phyloP scores from a whole-genome alignment of 2,888 invertebrate species.

The Podotricha telesiphe region DNA sequence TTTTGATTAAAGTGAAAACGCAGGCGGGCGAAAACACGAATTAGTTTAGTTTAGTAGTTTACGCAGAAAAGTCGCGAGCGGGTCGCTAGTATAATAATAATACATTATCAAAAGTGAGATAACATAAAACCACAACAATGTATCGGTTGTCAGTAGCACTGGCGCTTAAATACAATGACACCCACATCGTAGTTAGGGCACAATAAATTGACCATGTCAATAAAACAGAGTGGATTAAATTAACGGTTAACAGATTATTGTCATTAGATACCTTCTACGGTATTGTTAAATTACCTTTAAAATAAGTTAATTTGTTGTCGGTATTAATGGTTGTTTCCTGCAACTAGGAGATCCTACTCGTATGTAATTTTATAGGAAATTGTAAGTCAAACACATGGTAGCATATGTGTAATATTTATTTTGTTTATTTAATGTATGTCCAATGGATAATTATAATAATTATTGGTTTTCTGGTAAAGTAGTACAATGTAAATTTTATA shows the following conservation, averaged over 20 bases:
- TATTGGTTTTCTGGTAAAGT: too few relatives aligned
- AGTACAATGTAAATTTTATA: too few relatives aligned
- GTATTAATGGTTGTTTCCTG: neutral
- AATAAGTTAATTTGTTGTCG: slow-evolving; percentile 15
- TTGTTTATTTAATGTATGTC: too few relatives aligned
- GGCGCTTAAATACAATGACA: slow-evolving; percentile 17
- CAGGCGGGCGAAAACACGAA: too few relatives aligned
- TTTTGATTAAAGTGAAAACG: too few relatives aligned
- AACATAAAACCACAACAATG: slow-evolving; percentile 12
- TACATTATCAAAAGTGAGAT: neutral
- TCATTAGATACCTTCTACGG: slow-evolving; percentile 18
- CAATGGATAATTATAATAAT: too few relatives aligned
- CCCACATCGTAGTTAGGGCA: slow-evolving; percentile 27
- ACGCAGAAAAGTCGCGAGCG: too few relatives aligned
- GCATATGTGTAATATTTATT: too few relatives aligned
- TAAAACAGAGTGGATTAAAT: slow-evolving; percentile 36
- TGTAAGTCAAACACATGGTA: too few relatives aligned
- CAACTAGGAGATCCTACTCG: neutral
- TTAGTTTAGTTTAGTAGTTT: too few relatives aligned
- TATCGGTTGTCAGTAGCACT: neutral
- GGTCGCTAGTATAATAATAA: too few relatives aligned
- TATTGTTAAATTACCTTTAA: slow-evolving; percentile 20
- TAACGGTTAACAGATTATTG: slow-evolving; percentile 22
- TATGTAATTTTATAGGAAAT: too few relatives aligned
- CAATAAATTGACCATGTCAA: slow-evolving; percentile 34